Conservation (phyloP, 2,888 invertebrate species). For the Coelopa pilipes region DNA sequence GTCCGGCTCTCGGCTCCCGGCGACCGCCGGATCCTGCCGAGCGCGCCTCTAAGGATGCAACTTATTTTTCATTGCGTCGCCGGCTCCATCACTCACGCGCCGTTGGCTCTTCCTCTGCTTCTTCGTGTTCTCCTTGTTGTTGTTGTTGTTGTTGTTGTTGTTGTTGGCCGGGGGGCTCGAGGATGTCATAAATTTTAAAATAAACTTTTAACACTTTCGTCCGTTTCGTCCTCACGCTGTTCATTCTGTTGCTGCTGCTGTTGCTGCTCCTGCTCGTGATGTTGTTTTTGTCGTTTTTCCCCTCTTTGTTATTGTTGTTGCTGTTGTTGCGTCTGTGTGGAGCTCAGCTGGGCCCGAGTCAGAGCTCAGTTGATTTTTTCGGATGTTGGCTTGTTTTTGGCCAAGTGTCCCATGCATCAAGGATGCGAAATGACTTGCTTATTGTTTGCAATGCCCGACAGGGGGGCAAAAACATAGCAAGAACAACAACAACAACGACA, state of each 20-base stretch:
- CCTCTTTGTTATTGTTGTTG: conserved; percentile 23
- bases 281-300: conserved; percentile 4
- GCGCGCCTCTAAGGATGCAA: conserved; percentile 13
- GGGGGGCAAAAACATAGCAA: too few species aligned
- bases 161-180: background rate
- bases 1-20: background rate
- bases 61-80: conserved; percentile 14
- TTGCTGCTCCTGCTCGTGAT: background rate
- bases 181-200: conserved; percentile 21
- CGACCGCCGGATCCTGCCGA: background rate
- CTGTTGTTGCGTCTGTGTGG: conserved; percentile 3
- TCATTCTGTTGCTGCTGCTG: background rate
- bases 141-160: conserved; percentile 2
- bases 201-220: conserved; percentile 31
- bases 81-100: background rate
- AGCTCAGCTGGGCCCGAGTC: background rate
- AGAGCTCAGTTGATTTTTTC: background rate
- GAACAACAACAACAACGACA: too few species aligned
- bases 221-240: background rate
- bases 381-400: conserved; percentile 9
- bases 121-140: too few species aligned
- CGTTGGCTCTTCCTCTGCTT: background rate
- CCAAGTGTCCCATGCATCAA: conserved; percentile 14
- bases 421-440: conserved; percentile 2
- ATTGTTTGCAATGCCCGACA: conserved; percentile 5